These are phyloP conservation scores for Agrypnus murinus DNA, from an alignment of 2,888 invertebrate species.

Conservation along the genomic window DNA sequence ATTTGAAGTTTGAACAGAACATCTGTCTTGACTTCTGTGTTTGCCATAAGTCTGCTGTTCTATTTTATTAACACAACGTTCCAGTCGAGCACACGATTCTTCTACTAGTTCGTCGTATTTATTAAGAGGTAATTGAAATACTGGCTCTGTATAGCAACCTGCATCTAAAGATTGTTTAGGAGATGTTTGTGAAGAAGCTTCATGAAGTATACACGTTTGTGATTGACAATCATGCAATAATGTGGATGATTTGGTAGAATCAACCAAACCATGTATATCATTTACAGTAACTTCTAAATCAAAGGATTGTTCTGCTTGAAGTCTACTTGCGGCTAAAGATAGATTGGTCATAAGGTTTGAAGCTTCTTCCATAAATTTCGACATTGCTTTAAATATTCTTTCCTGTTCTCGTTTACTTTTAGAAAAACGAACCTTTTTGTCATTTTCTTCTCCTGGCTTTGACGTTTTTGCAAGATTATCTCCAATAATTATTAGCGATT, in stretches of 20 bases:
- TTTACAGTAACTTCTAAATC: slow-evolving; percentile 66
- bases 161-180: slow-evolving; percentile 2
- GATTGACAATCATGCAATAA: slow-evolving; percentile 32
- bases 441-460: too few relatives aligned
- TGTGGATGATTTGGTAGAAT: slow-evolving; percentile 24
- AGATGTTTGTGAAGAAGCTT: slow-evolving; percentile 39
- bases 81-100: slow-evolving; percentile 66
- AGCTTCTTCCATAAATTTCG: slow-evolving; percentile 70
- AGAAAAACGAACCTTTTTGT: slow-evolving; percentile 63
- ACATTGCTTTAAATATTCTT: slow-evolving; percentile 67
- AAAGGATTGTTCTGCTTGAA: slow-evolving; percentile 60
- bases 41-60: slow-evolving; percentile 4
- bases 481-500: too few relatives aligned
- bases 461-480: too few relatives aligned
- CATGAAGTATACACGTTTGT: slow-evolving; percentile 35
- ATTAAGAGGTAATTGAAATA: slow-evolving; percentile 62
- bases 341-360: slow-evolving; percentile 68
- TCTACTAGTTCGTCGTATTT: slow-evolving; percentile 67
- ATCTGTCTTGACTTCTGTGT: background rate
- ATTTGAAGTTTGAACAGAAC: background rate
- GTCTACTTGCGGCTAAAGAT: slow-evolving; percentile 59
- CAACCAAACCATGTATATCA: slow-evolving; percentile 57
- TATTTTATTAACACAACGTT: slow-evolving; percentile 62
- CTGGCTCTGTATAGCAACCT: slow-evolving; percentile 43
- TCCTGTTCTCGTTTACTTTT: slow-evolving; percentile 55